A percentile compares a stretch with the other conserved stretches of the same genome.
These are phyloP conservation scores for Synanthedon andrenaeformis DNA, from an alignment of 2,888 invertebrate genomes.

Conservation along the genomic window DNA sequence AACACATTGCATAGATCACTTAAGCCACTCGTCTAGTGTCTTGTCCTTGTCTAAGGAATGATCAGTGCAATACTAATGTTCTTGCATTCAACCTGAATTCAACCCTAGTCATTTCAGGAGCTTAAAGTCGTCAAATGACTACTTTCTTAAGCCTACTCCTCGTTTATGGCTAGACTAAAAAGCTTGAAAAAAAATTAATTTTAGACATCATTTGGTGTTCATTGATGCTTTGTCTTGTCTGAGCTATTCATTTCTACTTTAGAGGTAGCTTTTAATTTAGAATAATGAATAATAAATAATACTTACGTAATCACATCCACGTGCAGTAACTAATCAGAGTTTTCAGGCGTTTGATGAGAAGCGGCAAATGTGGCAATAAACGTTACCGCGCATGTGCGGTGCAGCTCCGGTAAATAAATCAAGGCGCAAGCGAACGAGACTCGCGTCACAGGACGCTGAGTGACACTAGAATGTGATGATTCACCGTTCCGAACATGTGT, in stretches of 20 bases:
- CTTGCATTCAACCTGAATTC: no score
- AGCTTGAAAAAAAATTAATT: no score
- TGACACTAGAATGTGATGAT: constrained; percentile 16
- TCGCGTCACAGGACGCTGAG: background rate
- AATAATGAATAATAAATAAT: background rate
- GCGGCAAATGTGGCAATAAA: constrained; percentile 13
- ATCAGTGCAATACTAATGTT: background rate
- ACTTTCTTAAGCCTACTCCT: no score
- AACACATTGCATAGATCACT: constrained; percentile 8
- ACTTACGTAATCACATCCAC: background rate
- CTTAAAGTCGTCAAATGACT: no score
- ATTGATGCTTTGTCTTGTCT: no score
- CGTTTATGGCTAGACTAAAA: no score
- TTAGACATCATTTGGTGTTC: no score
- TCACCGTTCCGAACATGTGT: constrained; percentile 10
- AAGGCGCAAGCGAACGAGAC: constrained; percentile 18
- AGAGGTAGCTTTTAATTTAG: no score
- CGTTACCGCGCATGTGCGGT: constrained; percentile 11
- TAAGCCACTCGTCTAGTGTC: constrained; percentile 5
- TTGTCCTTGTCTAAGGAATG: background rate
- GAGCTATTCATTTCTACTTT: no score
- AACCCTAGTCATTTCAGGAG: no score
- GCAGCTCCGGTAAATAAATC: constrained; percentile 24
- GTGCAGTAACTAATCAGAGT: background rate
- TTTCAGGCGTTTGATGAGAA: constrained; percentile 15